Conservation (phyloP, 2,888 invertebrate species). For the Orthosia cruda region DNA sequence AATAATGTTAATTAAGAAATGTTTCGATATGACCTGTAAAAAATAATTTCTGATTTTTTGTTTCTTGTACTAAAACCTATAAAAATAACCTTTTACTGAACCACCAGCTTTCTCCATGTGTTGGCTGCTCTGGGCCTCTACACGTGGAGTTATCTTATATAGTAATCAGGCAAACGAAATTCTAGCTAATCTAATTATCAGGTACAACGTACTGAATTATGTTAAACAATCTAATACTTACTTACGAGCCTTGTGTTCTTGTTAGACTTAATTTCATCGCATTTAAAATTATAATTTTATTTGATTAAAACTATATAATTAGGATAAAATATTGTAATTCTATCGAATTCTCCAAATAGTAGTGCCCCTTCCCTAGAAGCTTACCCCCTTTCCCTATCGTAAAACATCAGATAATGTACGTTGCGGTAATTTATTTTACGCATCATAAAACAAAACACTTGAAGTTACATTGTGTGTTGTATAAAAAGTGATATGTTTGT, state of each 20-base stretch:
- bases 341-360: neutral
- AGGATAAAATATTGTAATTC: too few relatives aligned
- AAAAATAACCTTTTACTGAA: too few relatives aligned
- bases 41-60: too few relatives aligned
- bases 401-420: conserved; percentile 62
- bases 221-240: neutral
- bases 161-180: neutral
- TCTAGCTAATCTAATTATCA: neutral
- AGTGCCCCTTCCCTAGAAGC: conserved; percentile 42
- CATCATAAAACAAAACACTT: conserved; percentile 81
- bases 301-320: too few relatives aligned
- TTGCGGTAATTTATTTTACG: conserved; percentile 81
- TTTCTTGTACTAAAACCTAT: neutral
- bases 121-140: too few relatives aligned
- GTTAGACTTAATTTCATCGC: neutral
- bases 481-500: conserved; percentile 55
- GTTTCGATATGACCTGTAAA: too few relatives aligned
- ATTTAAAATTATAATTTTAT: too few relatives aligned
- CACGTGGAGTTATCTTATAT: too few relatives aligned
- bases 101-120: too few relatives aligned
- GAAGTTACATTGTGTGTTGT: conserved; percentile 76
- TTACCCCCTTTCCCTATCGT: conserved; percentile 57
- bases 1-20: neutral
- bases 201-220: neutral
- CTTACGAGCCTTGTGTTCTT: neutral